Evolutionary conservation across 2,113 vertebrate species (phyloP), one percentile per base, ranked within the genome.

Genomic region (Eulacestoma nigropectus): DNA sequence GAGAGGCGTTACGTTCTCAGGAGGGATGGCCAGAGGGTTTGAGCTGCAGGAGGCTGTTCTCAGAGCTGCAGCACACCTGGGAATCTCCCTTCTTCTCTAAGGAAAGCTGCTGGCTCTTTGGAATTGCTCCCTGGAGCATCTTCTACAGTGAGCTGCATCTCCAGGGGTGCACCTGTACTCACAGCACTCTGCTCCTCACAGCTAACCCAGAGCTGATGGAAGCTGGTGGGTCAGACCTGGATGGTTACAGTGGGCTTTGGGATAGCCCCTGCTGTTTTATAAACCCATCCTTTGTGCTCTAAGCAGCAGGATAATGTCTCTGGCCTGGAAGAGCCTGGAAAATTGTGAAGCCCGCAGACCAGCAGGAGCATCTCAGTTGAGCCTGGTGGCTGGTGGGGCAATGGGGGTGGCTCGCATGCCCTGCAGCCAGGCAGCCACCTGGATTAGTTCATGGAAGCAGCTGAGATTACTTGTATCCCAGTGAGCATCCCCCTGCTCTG

Each of bases 361-460:
- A 1, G 25, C 33, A 92, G 64, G 42, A 81, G 12, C 2, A 0
- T 18, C 20, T 80, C 27, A 8, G 35, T 46, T 37, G 55, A 35
- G 59, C 14, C 44, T 11, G 2, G 25, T 10, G 32, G 75, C 59
- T 0, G 0, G 22, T 4, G 9, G 83, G 76, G 52, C 7, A 5
- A 3, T 62, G 68, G 60, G 56, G 56, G 33, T 4, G 9, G 37
- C 47, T 90, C 20, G 59, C 49, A 25, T 21, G 35, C n/a, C 42
- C 75, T 74, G 52, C 41, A 70, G 33, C 62, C 32, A 22, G 53
- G 22, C 0, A 0, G 29, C 50, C 1, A 0, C 57, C 27, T 0
- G 0, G 92, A 87, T 90, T 90, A 76, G 49, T 87, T 90, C 55
- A 52, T 49, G 76, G 88, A 72, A 93, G 76, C 55, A 90, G n/a